Conservation (phyloP, 2,797 vertebrate genomes). For the Hoplostethus atlanticus region DNA sequence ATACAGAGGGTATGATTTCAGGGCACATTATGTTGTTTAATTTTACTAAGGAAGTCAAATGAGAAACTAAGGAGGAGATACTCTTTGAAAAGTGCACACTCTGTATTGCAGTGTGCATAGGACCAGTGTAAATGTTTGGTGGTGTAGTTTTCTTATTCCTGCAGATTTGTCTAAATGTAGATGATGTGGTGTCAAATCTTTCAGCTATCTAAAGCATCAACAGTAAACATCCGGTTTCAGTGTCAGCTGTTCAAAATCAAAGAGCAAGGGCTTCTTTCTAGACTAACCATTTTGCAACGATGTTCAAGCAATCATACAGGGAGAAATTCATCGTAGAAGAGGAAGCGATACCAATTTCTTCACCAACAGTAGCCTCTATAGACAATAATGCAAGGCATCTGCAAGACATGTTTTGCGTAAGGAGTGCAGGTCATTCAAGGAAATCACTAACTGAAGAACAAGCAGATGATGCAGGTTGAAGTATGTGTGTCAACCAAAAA, state of each 20-base stretch:
- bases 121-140: neutral
- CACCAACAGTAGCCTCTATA: conserved; percentile 10
- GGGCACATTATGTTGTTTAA: neutral
- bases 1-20: neutral
- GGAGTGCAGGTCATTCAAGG: neutral
- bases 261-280: no score
- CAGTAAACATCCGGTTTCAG: no score
- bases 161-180: no score
- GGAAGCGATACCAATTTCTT: conserved; percentile 8
- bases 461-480: neutral
- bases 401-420: conserved; percentile 1
- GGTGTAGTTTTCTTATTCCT: no score
- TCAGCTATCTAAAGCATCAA: no score
- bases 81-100: neutral
- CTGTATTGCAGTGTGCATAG: neutral
- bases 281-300: neutral
- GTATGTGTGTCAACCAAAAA: neutral
- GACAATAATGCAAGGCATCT: conserved; percentile 1
- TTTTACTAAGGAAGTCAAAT: neutral
- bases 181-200: no score
- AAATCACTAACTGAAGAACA: neutral
- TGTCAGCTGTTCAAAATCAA: no score
- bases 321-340: neutral
- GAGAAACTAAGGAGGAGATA: neutral
- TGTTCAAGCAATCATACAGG: neutral